Percentiles rank a stretch among this genome's conserved stretches.
Evolutionary conservation across 2,888 invertebrate species (phyloP).

Genomic region (Calliopum simillimum): DNA sequence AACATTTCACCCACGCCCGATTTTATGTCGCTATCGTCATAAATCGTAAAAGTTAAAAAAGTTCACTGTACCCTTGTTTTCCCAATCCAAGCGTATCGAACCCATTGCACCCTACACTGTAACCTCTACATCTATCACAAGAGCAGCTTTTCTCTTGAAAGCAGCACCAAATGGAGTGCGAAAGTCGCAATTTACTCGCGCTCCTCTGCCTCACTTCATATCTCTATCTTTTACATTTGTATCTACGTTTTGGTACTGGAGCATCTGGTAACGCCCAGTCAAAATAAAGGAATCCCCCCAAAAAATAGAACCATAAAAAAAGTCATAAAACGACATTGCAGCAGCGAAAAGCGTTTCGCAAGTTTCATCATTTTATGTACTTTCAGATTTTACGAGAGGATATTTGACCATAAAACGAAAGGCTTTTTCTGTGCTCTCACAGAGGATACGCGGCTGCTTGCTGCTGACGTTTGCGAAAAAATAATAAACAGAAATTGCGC

Average conservation of each 20-base stretch:
- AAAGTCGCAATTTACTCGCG: slow-evolving; percentile 20
- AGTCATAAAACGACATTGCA: neutral
- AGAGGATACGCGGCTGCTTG: neutral
- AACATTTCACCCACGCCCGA: no score
- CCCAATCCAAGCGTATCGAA: no score
- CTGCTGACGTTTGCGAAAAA: slow-evolving; percentile 17
- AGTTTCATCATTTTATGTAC: slow-evolving; percentile 13
- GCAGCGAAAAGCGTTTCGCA: neutral
- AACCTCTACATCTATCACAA: no score
- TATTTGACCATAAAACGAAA: slow-evolving; percentile 3
- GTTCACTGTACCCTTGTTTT: no score
- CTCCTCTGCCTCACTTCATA: neutral
- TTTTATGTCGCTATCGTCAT: no score
- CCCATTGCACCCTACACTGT: no score
- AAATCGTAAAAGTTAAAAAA: no score
- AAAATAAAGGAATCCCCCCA: slow-evolving; percentile 3
- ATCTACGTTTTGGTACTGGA: neutral
- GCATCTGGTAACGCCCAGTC: slow-evolving; percentile 23
- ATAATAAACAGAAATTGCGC: slow-evolving; percentile 17
- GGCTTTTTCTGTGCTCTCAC: neutral
- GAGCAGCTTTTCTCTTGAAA: neutral
- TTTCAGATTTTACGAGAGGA: slow-evolving; percentile 22
- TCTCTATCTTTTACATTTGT: no score
- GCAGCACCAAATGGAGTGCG: slow-evolving; percentile 29
- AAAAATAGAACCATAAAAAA: slow-evolving; percentile 1